Evolutionary conservation across 2,797 vertebrate genomes (phyloP).

Genomic region (Onychomys torridus): DNA sequence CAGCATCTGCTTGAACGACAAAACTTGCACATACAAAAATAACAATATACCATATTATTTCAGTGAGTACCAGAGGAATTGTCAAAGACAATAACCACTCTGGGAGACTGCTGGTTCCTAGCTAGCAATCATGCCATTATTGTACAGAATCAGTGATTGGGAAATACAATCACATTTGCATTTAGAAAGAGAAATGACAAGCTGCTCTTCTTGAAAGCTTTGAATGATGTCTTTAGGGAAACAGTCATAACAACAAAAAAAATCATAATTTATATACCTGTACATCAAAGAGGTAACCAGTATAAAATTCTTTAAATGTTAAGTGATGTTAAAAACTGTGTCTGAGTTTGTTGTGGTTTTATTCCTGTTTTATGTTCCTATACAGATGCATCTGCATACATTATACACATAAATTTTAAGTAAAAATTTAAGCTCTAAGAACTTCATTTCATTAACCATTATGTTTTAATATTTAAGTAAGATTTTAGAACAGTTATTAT

Average conservation of each 20-base stretch:
- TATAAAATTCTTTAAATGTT: conserved; percentile 7
- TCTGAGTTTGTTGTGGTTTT: neutral
- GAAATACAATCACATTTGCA: conserved; percentile 50
- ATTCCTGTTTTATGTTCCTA: neutral
- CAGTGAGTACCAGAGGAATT: conserved; percentile 24
- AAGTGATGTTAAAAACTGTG: neutral
- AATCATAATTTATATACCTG: neutral
- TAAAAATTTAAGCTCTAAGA: neutral
- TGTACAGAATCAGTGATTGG: conserved; percentile 42
- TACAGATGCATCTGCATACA: neutral
- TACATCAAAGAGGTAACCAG: neutral
- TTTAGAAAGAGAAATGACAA: conserved; percentile 39
- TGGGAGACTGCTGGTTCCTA: neutral
- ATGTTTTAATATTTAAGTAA: neutral
- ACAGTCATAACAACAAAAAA: neutral
- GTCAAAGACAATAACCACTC: conserved; percentile 14
- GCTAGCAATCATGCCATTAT: conserved; percentile 10
- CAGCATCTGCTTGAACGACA: conserved; percentile 35
- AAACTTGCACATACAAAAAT: conserved; percentile 19
- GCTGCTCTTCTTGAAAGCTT: neutral
- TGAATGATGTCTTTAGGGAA: conserved; percentile 29
- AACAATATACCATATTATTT: conserved; percentile 45
- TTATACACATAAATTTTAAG: neutral
- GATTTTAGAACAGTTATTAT: neutral
- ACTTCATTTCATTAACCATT: neutral